Evolutionary conservation across 2,797 vertebrate species (phyloP).

Genomic region (Ptychadena robeensis): DNA sequence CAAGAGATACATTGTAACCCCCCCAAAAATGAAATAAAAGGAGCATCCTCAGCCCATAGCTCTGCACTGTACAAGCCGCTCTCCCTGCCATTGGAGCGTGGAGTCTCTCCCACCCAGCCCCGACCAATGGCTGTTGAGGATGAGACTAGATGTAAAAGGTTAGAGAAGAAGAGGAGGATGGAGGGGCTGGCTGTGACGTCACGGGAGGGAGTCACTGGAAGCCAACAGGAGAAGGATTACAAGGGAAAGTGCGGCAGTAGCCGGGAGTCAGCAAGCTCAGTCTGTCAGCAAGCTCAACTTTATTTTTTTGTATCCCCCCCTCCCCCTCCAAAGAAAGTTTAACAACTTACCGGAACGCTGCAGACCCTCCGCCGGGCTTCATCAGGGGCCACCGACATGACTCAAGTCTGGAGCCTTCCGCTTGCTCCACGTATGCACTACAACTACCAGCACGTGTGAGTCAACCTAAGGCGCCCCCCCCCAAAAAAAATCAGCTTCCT

Average conservation of each 20-base stretch:
- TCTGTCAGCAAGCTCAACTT: constrained; percentile 85
- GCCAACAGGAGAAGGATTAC: constrained; percentile 87
- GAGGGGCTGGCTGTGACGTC: constrained; percentile 89
- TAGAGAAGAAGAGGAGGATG: constrained; percentile 53
- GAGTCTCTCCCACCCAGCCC: constrained; percentile 62
- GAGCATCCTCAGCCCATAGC: constrained; percentile 72
- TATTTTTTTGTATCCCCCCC: too few relatives aligned
- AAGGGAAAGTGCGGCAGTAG: constrained; percentile 86
- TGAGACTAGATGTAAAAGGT: constrained; percentile 63
- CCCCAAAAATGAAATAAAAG: constrained; percentile 74
- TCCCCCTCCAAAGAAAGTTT: constrained; percentile 83
- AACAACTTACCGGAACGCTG: constrained; percentile 33
- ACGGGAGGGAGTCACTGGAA: constrained; percentile 90
- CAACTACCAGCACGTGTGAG: constrained; percentile 22
- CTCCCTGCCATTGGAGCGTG: constrained; percentile 84
- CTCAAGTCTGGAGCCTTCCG: constrained; percentile 27
- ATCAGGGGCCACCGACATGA: constrained; percentile 39
- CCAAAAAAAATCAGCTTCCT: neutral
- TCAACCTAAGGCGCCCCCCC: neutral
- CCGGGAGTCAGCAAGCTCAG: constrained; percentile 80
- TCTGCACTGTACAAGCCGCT: constrained; percentile 70
- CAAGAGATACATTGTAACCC: constrained; percentile 59
- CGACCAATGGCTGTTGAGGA: constrained; percentile 81
- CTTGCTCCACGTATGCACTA: constrained; percentile 9
- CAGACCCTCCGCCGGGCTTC: constrained; percentile 16